Evolutionary conservation across 2,113 vertebrate species (phyloP).

Genomic region (Camelus dromedarius): DNA sequence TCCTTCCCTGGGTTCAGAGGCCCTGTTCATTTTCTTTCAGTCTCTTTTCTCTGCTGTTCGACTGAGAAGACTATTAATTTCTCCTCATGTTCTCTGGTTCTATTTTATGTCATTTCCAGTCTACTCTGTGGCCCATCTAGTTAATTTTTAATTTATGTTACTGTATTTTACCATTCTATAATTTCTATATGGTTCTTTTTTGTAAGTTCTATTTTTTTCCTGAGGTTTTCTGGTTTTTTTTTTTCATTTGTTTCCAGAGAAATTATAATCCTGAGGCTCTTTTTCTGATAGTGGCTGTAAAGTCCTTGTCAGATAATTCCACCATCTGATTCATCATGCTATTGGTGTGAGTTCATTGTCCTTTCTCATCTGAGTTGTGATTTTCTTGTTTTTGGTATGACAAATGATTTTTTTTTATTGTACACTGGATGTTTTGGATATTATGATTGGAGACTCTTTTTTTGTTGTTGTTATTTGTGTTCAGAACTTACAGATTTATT

Average conservation of each 20-base stretch:
- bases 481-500: too few relatives aligned
- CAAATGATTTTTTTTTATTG: neutral
- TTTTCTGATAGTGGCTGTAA: neutral
- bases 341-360: neutral
- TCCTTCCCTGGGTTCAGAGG: neutral
- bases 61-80: neutral
- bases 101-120: neutral
- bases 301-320: neutral
- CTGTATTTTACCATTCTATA: neutral
- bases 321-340: neutral
- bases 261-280: neutral
- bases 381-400: neutral
- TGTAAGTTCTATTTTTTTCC: neutral
- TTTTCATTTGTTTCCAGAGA: slow-evolving; percentile 30
- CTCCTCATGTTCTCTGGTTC: neutral
- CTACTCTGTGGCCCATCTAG: neutral
- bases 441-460: neutral
- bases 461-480: too few relatives aligned
- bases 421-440: neutral
- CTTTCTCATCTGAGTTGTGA: neutral
- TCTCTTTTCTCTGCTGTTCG: neutral
- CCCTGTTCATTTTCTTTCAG: neutral
- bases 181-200: neutral
- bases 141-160: neutral
- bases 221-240: neutral